phyloP scores from a whole-genome alignment of 2,888 invertebrate genomes.

The Silvanus unidentatus region DNA sequence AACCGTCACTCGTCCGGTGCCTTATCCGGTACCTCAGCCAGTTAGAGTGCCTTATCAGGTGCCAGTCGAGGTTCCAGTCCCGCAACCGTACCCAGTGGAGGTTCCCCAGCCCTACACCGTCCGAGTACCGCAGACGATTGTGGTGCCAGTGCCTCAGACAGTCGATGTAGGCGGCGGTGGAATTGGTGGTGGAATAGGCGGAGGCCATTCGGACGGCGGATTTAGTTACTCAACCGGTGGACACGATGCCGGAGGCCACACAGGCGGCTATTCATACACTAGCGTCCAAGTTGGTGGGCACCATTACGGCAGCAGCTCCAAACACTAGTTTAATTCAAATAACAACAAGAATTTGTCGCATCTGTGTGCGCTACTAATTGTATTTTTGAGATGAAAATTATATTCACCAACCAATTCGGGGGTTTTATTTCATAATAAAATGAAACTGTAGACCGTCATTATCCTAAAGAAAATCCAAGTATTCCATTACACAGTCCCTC shows the following conservation, averaged over 20 bases:
- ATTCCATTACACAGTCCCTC: neutral
- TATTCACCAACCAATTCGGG: too few relatives aligned
- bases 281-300: conserved; percentile 34
- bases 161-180: conserved; percentile 21
- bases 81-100: conserved; percentile 27
- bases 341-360: too few relatives aligned
- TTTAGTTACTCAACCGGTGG: conserved; percentile 10
- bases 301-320: conserved; percentile 28
- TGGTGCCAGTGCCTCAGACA: conserved; percentile 26
- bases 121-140: conserved; percentile 30
- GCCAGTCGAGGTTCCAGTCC: conserved; percentile 26
- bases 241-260: conserved; percentile 8
- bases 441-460: too few relatives aligned
- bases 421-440: too few relatives aligned
- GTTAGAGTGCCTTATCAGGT: conserved; percentile 47
- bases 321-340: conserved; percentile 13
- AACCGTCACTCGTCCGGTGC: conserved; percentile 38
- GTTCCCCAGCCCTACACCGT: conserved; percentile 31
- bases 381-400: too few relatives aligned
- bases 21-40: conserved; percentile 48
- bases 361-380: too few relatives aligned
- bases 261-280: conserved; percentile 31
- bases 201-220: conserved; percentile 9
- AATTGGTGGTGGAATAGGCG: conserved; percentile 14
- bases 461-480: too few relatives aligned